A percentile compares a stretch with the other conserved stretches of the same genome.
These are phyloP conservation scores for Ennomos fuscantarius DNA, from an alignment of 2,888 invertebrate genomes.

Conservation along the genomic window DNA sequence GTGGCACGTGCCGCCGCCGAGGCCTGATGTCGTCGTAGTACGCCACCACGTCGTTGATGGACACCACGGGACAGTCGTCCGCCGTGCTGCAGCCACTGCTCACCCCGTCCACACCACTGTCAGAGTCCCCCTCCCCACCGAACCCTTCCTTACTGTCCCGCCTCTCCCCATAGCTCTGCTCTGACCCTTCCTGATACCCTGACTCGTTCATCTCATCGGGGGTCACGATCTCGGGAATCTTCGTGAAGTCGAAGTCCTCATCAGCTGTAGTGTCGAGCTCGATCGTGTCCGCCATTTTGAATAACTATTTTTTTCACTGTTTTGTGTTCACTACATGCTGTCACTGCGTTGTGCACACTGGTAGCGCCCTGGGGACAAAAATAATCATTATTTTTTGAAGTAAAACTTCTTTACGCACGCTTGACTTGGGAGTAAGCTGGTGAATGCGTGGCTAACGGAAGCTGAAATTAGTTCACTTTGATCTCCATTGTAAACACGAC, in stretches of 20 bases:
- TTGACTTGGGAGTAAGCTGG: too few relatives aligned
- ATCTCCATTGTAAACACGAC: too few relatives aligned
- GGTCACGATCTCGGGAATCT: constrained; percentile 77
- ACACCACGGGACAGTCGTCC: constrained; percentile 84
- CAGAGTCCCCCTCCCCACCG: constrained; percentile 77
- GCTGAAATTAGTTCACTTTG: too few relatives aligned
- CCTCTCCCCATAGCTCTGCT: constrained; percentile 75
- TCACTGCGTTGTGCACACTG: constrained; percentile 59
- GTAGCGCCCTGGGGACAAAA: constrained; percentile 69
- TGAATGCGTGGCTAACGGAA: too few relatives aligned
- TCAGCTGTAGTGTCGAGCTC: constrained; percentile 62
- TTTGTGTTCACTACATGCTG: constrained; percentile 73
- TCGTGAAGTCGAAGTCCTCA: constrained; percentile 73
- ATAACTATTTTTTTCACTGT: constrained; percentile 37
- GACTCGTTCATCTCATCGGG: constrained; percentile 80
- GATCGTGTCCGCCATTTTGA: constrained; percentile 69
- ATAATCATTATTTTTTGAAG: background rate
- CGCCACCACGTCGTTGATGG: constrained; percentile 80
- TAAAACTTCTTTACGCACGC: too few relatives aligned
- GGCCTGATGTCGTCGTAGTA: constrained; percentile 79
- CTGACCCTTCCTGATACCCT: constrained; percentile 78
- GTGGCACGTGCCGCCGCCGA: constrained; percentile 73
- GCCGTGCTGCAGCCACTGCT: constrained; percentile 85
- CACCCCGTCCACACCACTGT: constrained; percentile 85
- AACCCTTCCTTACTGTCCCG: constrained; percentile 78